Evolutionary conservation across 2,888 invertebrate genomes (phyloP).

Genomic region (Tipula lateralis): DNA sequence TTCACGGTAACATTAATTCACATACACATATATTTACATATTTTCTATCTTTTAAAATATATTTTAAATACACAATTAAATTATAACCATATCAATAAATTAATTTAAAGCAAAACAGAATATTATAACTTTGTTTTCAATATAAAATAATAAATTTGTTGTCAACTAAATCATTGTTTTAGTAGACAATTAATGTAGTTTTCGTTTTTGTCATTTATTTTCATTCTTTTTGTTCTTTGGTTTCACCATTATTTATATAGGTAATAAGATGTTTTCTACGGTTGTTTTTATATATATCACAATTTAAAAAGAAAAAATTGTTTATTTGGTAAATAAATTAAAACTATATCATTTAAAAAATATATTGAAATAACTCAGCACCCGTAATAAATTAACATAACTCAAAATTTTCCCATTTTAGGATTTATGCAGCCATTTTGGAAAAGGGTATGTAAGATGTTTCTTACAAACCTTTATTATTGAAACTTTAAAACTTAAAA

Average conservation of each 20-base stretch:
- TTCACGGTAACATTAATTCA: too few relatives aligned
- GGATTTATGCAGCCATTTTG: too few relatives aligned
- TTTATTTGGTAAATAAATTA: not conserved
- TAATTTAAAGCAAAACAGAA: not conserved
- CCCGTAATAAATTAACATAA: too few relatives aligned
- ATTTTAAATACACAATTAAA: slow-evolving; percentile 4
- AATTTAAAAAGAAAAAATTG: not conserved
- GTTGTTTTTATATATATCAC: not conserved
- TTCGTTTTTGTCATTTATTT: not conserved
- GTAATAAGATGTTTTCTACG: not conserved
- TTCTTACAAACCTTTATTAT: too few relatives aligned
- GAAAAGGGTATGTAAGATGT: too few relatives aligned
- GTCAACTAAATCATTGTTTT: not conserved
- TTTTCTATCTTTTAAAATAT: not conserved
- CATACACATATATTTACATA: too few relatives aligned
- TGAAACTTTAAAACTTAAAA: too few relatives aligned
- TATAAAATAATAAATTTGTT: not conserved
- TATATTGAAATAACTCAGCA: too few relatives aligned
- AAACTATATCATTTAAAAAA: not conserved
- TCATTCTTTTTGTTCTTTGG: not conserved
- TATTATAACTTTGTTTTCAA: not conserved
- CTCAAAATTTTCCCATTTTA: too few relatives aligned
- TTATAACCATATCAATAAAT: not conserved
- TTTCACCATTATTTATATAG: not conserved
- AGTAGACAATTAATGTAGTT: not conserved